phyloP scores from a whole-genome alignment of 2,797 vertebrate genomes.

The Rhinophrynus dorsalis region DNA sequence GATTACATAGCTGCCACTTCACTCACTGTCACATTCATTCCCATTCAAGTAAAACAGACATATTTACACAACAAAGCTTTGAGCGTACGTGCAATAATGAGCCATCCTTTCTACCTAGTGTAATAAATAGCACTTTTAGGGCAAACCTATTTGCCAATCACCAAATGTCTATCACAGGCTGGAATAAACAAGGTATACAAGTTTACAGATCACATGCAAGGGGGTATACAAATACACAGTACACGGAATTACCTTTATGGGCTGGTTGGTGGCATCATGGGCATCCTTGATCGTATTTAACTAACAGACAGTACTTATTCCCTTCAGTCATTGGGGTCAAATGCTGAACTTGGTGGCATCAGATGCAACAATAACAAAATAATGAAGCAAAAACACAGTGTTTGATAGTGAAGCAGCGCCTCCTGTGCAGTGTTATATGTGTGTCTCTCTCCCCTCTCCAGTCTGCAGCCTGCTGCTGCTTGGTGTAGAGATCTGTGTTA shows the following conservation, averaged over 20 bases:
- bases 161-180: no score
- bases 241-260: slow-evolving; percentile 8
- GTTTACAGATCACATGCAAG: neutral
- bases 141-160: no score
- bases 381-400: neutral
- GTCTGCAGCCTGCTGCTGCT: slow-evolving; percentile 52
- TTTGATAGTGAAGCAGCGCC: neutral
- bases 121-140: no score
- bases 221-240: neutral
- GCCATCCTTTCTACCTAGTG: no score
- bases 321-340: slow-evolving; percentile 18
- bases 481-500: slow-evolving; percentile 87
- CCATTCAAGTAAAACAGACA: slow-evolving; percentile 19
- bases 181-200: neutral
- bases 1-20: neutral
- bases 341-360: slow-evolving; percentile 34
- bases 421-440: slow-evolving; percentile 16
- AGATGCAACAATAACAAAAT: slow-evolving; percentile 8
- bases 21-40: slow-evolving; percentile 8
- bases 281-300: slow-evolving; percentile 4
- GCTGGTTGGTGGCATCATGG: neutral
- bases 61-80: slow-evolving; percentile 18
- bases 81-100: slow-evolving; percentile 10
- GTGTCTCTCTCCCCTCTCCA: neutral
- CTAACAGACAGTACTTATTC: neutral